Conservation (phyloP, 2,113 vertebrate species). For the Promerops cafer region DNA sequence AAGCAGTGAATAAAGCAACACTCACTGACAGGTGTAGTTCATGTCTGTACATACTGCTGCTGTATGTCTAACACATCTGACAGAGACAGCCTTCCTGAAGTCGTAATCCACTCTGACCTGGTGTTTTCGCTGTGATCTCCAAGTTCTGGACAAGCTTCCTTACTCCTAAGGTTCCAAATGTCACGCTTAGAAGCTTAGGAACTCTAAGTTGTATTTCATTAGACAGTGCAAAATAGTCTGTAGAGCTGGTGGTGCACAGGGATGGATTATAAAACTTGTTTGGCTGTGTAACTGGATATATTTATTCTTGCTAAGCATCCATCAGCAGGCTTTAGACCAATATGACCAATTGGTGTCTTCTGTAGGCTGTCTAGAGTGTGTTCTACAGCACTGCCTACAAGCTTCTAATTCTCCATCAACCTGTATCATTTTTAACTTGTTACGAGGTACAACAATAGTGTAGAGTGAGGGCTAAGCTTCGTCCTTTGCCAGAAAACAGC, state of each 20-base stretch:
- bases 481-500: not conserved
- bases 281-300: not conserved
- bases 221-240: not conserved
- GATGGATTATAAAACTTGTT: not conserved
- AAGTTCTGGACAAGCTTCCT: not conserved
- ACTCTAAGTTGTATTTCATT: not conserved
- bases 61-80: not conserved
- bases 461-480: not conserved
- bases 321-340: not conserved
- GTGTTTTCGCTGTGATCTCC: not conserved
- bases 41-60: not conserved
- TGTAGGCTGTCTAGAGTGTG: not conserved
- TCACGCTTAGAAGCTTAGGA: not conserved
- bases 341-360: not conserved
- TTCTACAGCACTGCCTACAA: not conserved
- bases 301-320: not conserved
- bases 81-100: not conserved
- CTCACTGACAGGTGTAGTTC: not conserved
- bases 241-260: not conserved
- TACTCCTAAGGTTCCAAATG: not conserved
- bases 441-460: rapidly evolving
- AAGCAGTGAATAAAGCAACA: not conserved
- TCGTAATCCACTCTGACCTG: not conserved
- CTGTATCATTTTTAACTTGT: not conserved
- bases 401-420: not conserved